A percentile compares a stretch with the other conserved stretches of the same genome.
These are phyloP conservation scores for Nipponia nippon DNA, from an alignment of 2,113 vertebrate genomes.

Conservation along the genomic window DNA sequence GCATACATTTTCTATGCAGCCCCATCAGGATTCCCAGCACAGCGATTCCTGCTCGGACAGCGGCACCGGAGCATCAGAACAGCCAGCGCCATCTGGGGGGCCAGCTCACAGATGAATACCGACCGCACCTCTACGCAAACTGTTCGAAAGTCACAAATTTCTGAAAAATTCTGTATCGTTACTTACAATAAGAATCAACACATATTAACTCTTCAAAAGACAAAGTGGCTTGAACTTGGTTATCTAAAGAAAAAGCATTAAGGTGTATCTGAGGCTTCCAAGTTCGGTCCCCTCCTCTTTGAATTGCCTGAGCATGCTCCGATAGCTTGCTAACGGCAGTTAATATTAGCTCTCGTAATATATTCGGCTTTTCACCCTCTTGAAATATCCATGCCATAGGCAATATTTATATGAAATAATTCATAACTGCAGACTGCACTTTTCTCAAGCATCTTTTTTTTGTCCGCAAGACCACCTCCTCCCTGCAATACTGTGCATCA, in stretches of 20 bases:
- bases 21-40: constrained; percentile 1
- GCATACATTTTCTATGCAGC: background rate
- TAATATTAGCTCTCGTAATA: background rate
- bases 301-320: background rate
- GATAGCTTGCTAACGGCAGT: background rate
- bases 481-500: background rate
- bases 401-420: constrained; percentile 35
- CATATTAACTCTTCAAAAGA: accelerated
- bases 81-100: constrained; percentile 60
- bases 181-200: background rate
- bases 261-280: background rate
- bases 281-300: background rate
- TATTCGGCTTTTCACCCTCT: background rate
- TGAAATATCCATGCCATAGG: constrained; percentile 40
- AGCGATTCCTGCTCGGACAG: background rate
- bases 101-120: background rate
- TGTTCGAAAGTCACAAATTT: accelerated
- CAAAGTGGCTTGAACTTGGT: accelerated
- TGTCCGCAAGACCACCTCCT: background rate
- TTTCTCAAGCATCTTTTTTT: background rate
- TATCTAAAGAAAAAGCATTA: accelerated
- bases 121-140: accelerated
- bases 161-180: accelerated
- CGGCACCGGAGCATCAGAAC: background rate
- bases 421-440: constrained; percentile 9